These are phyloP conservation scores for Podarcis lilfordi DNA, from an alignment of 2,797 vertebrate genomes.

Conservation along the genomic window DNA sequence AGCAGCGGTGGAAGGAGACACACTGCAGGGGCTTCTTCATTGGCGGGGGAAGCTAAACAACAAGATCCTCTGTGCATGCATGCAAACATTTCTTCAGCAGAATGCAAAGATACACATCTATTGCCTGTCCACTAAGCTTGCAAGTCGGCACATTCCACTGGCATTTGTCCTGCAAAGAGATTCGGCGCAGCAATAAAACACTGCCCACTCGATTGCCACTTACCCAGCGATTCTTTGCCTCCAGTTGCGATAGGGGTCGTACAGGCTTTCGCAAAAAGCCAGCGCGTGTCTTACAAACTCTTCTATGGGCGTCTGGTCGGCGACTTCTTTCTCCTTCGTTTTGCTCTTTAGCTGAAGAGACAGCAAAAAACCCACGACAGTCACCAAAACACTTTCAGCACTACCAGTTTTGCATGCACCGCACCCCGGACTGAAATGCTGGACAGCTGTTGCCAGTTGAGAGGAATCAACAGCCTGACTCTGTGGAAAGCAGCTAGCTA, in stretches of 20 bases:
- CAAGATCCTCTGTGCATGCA: no score
- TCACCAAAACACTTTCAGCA: conserved; percentile 16
- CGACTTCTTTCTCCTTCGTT: conserved; percentile 97
- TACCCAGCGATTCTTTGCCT: conserved; percentile 91
- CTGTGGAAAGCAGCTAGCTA: no score
- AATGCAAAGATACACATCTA: neutral
- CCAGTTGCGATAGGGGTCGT: conserved; percentile 97
- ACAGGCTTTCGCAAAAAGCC: conserved; percentile 97
- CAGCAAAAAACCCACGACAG: neutral
- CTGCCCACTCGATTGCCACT: conserved; percentile 19
- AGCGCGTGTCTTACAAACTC: conserved; percentile 95
- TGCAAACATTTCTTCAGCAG: neutral
- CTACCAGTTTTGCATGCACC: neutral
- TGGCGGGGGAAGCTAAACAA: neutral
- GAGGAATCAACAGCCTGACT: no score
- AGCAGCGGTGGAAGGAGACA: neutral
- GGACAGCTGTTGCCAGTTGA: no score
- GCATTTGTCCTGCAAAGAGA: neutral
- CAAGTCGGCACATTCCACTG: neutral
- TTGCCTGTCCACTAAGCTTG: neutral
- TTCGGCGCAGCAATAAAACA: neutral
- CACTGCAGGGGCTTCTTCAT: neutral
- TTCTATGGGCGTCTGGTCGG: conserved; percentile 92
- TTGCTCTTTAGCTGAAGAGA: conserved; percentile 91
- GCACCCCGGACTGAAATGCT: no score